A percentile compares a stretch with the other conserved stretches of the same genome.
Evolutionary conservation across 2,797 vertebrate species (phyloP).

Genomic region (Poliocrania exsul): DNA sequence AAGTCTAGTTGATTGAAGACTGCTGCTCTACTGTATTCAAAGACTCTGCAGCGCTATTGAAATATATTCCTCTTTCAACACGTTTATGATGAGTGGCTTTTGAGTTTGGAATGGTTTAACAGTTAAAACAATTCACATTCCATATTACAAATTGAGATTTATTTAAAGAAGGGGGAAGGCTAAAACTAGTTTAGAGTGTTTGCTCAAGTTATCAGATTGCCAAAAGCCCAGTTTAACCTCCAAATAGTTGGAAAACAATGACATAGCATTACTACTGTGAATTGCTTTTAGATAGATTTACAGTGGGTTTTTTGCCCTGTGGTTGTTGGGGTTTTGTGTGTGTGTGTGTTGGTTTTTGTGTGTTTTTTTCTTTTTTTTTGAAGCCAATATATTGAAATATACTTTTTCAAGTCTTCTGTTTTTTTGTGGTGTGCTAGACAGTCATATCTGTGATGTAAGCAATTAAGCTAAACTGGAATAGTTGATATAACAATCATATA

Average conservation of each 20-base stretch:
- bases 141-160: slow-evolving; percentile 45
- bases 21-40: slow-evolving; percentile 56
- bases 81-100: slow-evolving; percentile 64
- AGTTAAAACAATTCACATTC: slow-evolving; percentile 72
- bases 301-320: not conserved
- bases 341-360: not conserved
- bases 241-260: slow-evolving; percentile 14
- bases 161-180: slow-evolving; percentile 34
- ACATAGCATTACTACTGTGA: not conserved
- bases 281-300: not conserved
- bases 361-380: not conserved
- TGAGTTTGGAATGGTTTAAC: slow-evolving; percentile 66
- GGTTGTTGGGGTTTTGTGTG: not conserved
- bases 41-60: slow-evolving; percentile 40
- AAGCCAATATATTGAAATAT: not conserved
- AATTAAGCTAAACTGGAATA: not conserved
- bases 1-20: slow-evolving; percentile 67
- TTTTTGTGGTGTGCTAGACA: not conserved
- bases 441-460: not conserved
- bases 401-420: not conserved
- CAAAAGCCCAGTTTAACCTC: slow-evolving; percentile 14
- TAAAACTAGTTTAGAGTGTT: slow-evolving; percentile 42
- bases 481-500: not conserved
- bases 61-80: slow-evolving; percentile 74
- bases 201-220: slow-evolving; percentile 45